Evolutionary conservation across 2,888 invertebrate species (phyloP).

Genomic region (Willowsia nigromaculata): DNA sequence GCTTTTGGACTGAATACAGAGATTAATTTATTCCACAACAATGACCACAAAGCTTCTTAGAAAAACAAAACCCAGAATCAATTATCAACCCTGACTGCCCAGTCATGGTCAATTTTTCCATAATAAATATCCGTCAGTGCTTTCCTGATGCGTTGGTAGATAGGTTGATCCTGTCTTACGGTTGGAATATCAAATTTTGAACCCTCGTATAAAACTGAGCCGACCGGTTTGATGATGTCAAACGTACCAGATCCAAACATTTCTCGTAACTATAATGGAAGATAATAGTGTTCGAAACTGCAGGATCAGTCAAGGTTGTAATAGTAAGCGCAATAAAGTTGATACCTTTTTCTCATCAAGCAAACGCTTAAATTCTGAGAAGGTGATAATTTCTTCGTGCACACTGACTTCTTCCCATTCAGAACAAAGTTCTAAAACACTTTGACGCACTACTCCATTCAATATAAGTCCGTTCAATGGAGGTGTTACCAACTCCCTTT

Average conservation of each 20-base stretch:
- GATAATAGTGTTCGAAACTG: conserved; percentile 79
- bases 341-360: conserved; percentile 91
- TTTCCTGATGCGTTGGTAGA: conserved; percentile 88
- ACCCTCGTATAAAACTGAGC: conserved; percentile 89
- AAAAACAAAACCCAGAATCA: not conserved
- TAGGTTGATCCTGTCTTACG: conserved; percentile 85
- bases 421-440: conserved; percentile 89
- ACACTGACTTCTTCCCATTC: conserved; percentile 94
- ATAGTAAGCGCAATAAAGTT: too few relatives aligned
- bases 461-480: conserved; percentile 95
- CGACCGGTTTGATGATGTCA: conserved; percentile 94
- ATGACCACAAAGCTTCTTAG: not conserved
- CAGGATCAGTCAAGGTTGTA: too few relatives aligned
- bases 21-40: too few relatives aligned
- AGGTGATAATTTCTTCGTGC: conserved; percentile 89
- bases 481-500: conserved; percentile 94
- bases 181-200: conserved; percentile 87
- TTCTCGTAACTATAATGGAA: conserved; percentile 93
- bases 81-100: conserved; percentile 85
- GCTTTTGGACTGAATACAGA: too few relatives aligned
- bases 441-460: conserved; percentile 95
- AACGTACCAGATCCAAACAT: conserved; percentile 99
- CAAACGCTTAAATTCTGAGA: conserved; percentile 88
- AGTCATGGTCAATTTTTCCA: conserved; percentile 89
- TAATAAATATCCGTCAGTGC: conserved; percentile 93